Percentiles rank a stretch among this genome's conserved stretches.
phyloP scores from a whole-genome alignment of 2,113 vertebrate genomes.

The Hyperoodon ampullatus region DNA sequence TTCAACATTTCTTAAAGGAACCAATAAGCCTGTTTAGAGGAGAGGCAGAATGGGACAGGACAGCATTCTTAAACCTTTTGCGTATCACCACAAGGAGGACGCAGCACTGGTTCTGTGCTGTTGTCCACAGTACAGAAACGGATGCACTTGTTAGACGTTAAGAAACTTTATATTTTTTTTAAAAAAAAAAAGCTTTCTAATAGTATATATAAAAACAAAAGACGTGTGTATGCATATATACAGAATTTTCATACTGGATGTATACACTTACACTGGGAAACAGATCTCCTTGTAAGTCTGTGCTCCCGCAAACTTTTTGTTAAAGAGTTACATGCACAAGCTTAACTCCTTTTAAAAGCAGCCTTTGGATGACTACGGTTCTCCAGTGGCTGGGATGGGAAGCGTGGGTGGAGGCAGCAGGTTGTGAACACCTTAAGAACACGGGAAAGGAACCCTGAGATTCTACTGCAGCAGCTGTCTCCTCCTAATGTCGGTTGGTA shows the following conservation, averaged over 20 bases:
- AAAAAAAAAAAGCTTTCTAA: too few species aligned
- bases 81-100: accelerated
- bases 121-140: not conserved
- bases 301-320: too few species aligned
- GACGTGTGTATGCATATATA: accelerated
- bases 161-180: not conserved
- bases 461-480: not conserved
- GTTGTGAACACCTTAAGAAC: accelerated
- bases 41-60: not conserved
- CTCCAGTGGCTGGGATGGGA: accelerated
- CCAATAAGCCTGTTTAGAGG: too few species aligned
- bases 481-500: accelerated
- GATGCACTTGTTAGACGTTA: too few species aligned
- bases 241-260: not conserved
- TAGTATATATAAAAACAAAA: not conserved
- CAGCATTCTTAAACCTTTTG: too few species aligned
- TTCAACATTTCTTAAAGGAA: not conserved
- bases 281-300: not conserved
- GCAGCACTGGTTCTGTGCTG: not conserved
- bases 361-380: not conserved
- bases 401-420: not conserved
- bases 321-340: accelerated
- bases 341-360: not conserved
- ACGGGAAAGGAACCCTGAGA: accelerated
- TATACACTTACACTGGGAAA: not conserved